These are phyloP conservation scores for Pseudopleuronectes americanus DNA, from an alignment of 2,797 vertebrate species.

Conservation along the genomic window DNA sequence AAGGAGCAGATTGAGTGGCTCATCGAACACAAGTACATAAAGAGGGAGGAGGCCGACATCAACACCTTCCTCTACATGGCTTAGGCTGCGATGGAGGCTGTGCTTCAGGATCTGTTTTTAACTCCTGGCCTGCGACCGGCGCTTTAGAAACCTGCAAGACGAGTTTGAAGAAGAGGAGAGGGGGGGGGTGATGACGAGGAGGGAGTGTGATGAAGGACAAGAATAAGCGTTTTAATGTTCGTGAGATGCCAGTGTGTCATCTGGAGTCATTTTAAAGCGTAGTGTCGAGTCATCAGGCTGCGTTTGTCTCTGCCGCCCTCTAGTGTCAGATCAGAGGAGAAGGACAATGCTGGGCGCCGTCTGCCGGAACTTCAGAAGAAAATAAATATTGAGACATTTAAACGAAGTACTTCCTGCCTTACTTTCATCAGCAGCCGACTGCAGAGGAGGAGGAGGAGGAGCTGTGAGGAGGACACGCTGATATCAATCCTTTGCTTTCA, in stretches of 20 bases:
- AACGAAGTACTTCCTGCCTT: constrained; percentile 94
- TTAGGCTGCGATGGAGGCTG: constrained; percentile 68
- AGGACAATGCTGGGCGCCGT: constrained; percentile 33
- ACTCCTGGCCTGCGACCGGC: constrained; percentile 33
- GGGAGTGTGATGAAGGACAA: constrained; percentile 7
- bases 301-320: neutral
- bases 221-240: constrained; percentile 49
- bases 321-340: constrained; percentile 36
- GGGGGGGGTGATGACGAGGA: neutral
- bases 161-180: constrained; percentile 24
- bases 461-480: constrained; percentile 42
- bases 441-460: constrained; percentile 43
- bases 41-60: constrained; percentile 94
- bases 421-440: constrained; percentile 77
- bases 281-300: constrained; percentile 25
- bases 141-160: constrained; percentile 37
- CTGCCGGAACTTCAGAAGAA: constrained; percentile 83
- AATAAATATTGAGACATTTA: constrained; percentile 77
- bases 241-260: constrained; percentile 45
- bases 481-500: constrained; percentile 56
- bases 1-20: constrained; percentile 99
- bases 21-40: constrained; percentile 98
- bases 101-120: constrained; percentile 30
- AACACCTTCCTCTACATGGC: constrained; percentile 99
- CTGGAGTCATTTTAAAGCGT: constrained; percentile 30